Conservation (phyloP, 2,888 invertebrate species). For the Neelides folsomi region DNA sequence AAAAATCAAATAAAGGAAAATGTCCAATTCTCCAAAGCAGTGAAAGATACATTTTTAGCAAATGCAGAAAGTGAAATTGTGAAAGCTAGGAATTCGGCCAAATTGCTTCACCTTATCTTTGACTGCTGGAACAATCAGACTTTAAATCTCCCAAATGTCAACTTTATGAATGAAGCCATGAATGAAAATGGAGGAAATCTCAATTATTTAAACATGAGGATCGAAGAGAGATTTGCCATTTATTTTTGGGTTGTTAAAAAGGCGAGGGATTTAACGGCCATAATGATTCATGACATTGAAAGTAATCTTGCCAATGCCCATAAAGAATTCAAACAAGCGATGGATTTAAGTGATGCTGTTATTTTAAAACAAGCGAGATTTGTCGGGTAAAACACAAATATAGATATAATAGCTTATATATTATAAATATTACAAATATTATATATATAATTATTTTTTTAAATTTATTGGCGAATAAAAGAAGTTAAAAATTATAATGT, state of each 20-base stretch:
- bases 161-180: too few relatives aligned
- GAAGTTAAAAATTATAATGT: too few relatives aligned
- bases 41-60: too few relatives aligned
- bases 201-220: too few relatives aligned
- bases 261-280: conserved; percentile 30
- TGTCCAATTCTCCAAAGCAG: too few relatives aligned
- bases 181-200: conserved; percentile 5
- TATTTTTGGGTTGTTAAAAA: conserved; percentile 22
- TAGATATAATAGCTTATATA: too few relatives aligned
- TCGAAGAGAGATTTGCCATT: conserved; percentile 16
- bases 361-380: conserved; percentile 39
- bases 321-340: conserved; percentile 12
- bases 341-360: conserved; percentile 15
- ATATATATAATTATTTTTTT: too few relatives aligned
- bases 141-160: conserved; percentile 18
- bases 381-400: conserved; percentile 35
- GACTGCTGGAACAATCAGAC: conserved; percentile 9
- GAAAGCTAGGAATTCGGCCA: too few relatives aligned
- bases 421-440: too few relatives aligned
- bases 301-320: conserved; percentile 42
- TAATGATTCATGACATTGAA: conserved; percentile 39
- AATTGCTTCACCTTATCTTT: conserved; percentile 7
- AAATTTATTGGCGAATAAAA: too few relatives aligned
- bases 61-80: too few relatives aligned
- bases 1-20: too few relatives aligned